phyloP scores from a whole-genome alignment of 2,888 invertebrate genomes.

The Torymus aiolomorphi region DNA sequence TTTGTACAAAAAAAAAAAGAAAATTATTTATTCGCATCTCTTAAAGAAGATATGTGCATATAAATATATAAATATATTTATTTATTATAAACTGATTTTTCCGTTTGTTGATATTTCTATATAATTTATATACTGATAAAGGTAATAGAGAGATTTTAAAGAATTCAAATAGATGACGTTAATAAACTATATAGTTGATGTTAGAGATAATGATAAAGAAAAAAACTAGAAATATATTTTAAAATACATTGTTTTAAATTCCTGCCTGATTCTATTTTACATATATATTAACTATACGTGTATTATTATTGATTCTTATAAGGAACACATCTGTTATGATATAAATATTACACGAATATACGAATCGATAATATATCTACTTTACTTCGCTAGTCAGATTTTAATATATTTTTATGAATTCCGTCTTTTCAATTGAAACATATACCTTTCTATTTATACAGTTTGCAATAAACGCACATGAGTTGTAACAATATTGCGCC shows the following conservation, averaged over 20 bases:
- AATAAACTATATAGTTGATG: constrained; percentile 61
- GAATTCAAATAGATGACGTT: constrained; percentile 48
- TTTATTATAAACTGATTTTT: constrained; percentile 48
- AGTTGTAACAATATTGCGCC: constrained; percentile 22
- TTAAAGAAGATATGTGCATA: constrained; percentile 25
- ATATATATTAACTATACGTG: constrained; percentile 29
- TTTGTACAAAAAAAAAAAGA: constrained; percentile 50
- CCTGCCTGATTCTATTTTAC: constrained; percentile 38
- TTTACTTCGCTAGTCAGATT: constrained; percentile 30
- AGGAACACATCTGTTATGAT: constrained; percentile 3
- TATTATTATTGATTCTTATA: constrained; percentile 30
- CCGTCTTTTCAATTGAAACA: neutral
- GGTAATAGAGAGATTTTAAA: constrained; percentile 46
- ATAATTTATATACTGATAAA: constrained; percentile 51
- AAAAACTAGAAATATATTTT: constrained; percentile 48
- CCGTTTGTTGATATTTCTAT: constrained; percentile 49
- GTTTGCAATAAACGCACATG: constrained; percentile 34
- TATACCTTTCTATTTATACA: constrained; percentile 26
- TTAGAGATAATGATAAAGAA: constrained; percentile 58
- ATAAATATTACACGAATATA: constrained; percentile 8
- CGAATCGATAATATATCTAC: neutral
- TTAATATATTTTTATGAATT: constrained; percentile 32
- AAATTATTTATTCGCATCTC: constrained; percentile 45
- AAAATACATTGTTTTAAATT: constrained; percentile 47
- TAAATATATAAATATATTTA: constrained; percentile 53